Conservation (phyloP, 2,888 invertebrate genomes). For the Isoperla grammatica region DNA sequence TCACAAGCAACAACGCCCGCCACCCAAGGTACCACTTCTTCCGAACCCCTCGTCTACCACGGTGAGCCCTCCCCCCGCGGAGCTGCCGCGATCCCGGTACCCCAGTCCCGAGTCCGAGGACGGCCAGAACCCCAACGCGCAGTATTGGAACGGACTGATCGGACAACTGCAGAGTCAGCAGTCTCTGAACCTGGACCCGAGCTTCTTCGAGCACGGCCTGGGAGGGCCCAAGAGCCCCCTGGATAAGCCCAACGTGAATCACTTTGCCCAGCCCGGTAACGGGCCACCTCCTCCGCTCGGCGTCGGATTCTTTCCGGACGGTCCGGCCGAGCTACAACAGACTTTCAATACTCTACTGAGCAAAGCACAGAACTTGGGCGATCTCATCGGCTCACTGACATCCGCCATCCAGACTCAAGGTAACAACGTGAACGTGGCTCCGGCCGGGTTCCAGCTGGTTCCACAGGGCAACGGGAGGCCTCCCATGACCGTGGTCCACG, state of each 20-base stretch:
- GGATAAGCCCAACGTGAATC: conserved; percentile 21
- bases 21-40: conserved; percentile 37
- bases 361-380: conserved; percentile 40
- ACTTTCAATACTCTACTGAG: conserved; percentile 39
- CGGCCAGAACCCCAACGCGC: conserved; percentile 18
- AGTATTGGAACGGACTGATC: conserved; percentile 30
- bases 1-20: conserved; percentile 18
- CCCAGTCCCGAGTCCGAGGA: conserved; percentile 24
- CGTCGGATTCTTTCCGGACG: conserved; percentile 17
- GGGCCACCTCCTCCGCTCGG: conserved; percentile 17
- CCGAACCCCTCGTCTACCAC: conserved; percentile 37
- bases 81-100: conserved; percentile 31
- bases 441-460: conserved; percentile 15
- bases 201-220: conserved; percentile 24
- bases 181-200: conserved; percentile 20
- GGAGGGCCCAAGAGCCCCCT: conserved; percentile 25
- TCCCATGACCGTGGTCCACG: conserved; percentile 32
- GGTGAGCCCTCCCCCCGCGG: conserved; percentile 34
- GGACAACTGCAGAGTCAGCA: conserved; percentile 27
- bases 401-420: conserved; percentile 31
- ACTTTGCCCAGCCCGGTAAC: conserved; percentile 18
- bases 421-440: conserved; percentile 23
- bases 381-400: conserved; percentile 37
- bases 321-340: conserved; percentile 39
- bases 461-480: conserved; percentile 27